A percentile compares a stretch with the other conserved stretches of the same genome.
phyloP scores from a whole-genome alignment of 2,888 invertebrate genomes.

The Sarcophaga rosellei region DNA sequence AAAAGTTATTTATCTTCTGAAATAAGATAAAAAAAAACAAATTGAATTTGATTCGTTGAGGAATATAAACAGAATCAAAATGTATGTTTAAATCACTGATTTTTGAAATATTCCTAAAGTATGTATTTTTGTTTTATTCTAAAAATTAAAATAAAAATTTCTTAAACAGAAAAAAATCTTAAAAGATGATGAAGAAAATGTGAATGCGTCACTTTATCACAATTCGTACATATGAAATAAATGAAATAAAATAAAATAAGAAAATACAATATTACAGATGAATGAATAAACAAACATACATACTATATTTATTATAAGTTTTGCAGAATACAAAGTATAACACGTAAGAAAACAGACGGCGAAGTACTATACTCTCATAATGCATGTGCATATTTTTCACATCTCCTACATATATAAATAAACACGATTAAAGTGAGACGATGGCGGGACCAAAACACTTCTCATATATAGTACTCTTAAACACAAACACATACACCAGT shows the following conservation, averaged over 20 bases:
- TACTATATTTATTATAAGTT: no score
- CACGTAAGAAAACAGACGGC: neutral
- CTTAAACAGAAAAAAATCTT: neutral
- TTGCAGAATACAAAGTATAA: no score
- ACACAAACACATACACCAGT: neutral
- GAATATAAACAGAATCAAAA: no score
- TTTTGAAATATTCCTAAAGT: no score
- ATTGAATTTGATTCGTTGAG: no score
- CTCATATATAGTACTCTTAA: neutral
- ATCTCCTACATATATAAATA: neutral
- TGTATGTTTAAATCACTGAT: no score
- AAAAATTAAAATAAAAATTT: neutral
- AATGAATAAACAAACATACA: no score
- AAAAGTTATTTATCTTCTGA: no score
- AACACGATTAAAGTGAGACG: neutral
- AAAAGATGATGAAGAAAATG: neutral
- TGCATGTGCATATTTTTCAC: constrained; percentile 8
- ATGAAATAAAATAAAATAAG: neutral
- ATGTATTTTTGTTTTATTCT: no score
- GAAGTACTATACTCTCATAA: constrained; percentile 7
- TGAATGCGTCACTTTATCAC: constrained; percentile 30
- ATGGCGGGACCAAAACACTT: constrained; percentile 2
- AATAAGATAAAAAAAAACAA: no score
- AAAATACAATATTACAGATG: no score
- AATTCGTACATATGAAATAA: neutral